phyloP scores from a whole-genome alignment of 2,888 invertebrate species.

The Drosophila neotestacea region DNA sequence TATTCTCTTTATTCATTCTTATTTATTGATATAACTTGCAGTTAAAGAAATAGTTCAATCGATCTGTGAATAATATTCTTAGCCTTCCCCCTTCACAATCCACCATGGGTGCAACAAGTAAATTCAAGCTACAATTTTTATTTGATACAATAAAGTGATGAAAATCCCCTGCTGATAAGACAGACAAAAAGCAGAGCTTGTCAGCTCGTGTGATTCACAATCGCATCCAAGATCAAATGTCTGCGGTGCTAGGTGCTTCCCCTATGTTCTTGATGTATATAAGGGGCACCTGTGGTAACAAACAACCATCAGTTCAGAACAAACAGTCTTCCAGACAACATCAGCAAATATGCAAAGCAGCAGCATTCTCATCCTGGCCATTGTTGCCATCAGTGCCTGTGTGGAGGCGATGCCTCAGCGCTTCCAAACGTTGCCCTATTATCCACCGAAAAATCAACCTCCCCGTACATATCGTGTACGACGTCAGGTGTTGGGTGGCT shows the following conservation, averaged over 20 bases:
- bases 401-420: slow-evolving; percentile 56
- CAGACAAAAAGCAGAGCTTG: slow-evolving; percentile 18
- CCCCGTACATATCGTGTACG: slow-evolving; percentile 51
- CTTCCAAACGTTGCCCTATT: slow-evolving; percentile 55
- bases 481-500: slow-evolving; percentile 72
- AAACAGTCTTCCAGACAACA: slow-evolving; percentile 25
- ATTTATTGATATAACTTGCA: not conserved
- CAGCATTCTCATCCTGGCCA: slow-evolving; percentile 53
- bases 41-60: not conserved
- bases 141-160: not conserved
- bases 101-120: not conserved
- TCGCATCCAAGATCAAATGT: slow-evolving; percentile 6
- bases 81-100: not conserved
- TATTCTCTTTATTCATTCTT: too few species aligned
- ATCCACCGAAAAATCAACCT: slow-evolving; percentile 43
- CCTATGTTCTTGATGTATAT: slow-evolving; percentile 44
- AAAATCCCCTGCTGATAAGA: slow-evolving; percentile 33
- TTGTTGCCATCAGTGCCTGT: slow-evolving; percentile 56
- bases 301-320: slow-evolving; percentile 48
- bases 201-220: slow-evolving; percentile 44
- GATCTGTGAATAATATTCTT: not conserved
- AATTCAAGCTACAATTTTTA: too few species aligned
- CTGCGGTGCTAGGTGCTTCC: slow-evolving; percentile 36
- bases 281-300: slow-evolving; percentile 25
- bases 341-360: slow-evolving; percentile 54